Percentiles rank a stretch among this genome's conserved stretches.
Conservation (phyloP, 2,113 vertebrate species). For the Amazona guildingii region DNA sequence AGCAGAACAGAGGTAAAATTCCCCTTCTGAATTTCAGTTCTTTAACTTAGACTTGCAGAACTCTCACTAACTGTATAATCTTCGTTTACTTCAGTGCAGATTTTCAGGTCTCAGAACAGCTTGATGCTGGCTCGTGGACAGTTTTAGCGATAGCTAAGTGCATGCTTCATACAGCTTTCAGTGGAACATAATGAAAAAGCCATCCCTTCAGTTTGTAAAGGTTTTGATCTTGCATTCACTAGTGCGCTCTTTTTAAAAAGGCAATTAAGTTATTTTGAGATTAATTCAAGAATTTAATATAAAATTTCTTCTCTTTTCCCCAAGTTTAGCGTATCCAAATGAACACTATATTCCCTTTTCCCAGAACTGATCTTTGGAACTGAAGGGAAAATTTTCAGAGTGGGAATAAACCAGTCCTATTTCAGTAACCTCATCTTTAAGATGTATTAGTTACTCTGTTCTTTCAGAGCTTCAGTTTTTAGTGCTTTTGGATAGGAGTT, state of each 20-base stretch:
- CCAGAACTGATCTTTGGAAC: not conserved
- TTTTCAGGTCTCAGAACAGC: not conserved
- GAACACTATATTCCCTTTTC: not conserved
- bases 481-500: not conserved
- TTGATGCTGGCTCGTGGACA: not conserved
- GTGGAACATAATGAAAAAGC: not conserved
- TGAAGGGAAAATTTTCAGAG: not conserved
- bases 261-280: not conserved
- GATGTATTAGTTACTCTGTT: not conserved
- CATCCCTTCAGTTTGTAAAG: not conserved
- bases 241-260: not conserved
- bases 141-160: not conserved
- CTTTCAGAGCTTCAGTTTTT: not conserved
- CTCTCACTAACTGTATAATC: not conserved
- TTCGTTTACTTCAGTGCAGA: not conserved
- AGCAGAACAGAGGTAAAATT: not conserved
- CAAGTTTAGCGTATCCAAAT: not conserved
- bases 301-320: not conserved
- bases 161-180: not conserved
- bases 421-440: not conserved
- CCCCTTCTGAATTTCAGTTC: not conserved
- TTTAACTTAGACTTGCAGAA: not conserved
- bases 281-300: not conserved
- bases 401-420: not conserved
- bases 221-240: not conserved